Conservation (phyloP, 2,113 vertebrate genomes). For the Pelvicachromis taeniatus region DNA sequence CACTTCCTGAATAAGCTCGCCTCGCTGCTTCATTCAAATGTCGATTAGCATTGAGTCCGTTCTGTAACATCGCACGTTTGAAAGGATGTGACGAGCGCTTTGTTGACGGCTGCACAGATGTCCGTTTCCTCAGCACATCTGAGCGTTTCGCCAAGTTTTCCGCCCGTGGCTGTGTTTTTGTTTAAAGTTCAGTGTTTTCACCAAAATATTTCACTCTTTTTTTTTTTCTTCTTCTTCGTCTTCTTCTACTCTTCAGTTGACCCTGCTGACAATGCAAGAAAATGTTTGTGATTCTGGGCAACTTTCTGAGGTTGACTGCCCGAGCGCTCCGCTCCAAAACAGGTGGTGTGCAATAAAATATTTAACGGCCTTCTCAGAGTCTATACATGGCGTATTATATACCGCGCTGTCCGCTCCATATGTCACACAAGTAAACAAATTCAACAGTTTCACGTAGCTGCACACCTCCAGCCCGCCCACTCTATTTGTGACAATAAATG, state of each 20-base stretch:
- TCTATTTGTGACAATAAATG: background rate
- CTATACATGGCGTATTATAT: background rate
- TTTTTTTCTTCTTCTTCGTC: background rate
- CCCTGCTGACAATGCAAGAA: slow-evolving; percentile 31
- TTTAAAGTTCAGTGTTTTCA: background rate
- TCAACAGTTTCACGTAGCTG: background rate
- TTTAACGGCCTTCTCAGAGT: slow-evolving; percentile 36
- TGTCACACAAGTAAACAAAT: slow-evolving; percentile 22
- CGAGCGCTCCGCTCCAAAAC: slow-evolving; percentile 6
- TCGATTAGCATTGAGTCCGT: slow-evolving; percentile 59
- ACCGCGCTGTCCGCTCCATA: slow-evolving; percentile 14
- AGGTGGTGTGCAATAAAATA: slow-evolving; percentile 57
- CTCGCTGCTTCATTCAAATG: slow-evolving; percentile 54
- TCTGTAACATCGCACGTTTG: slow-evolving; percentile 27
- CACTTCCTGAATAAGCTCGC: slow-evolving; percentile 46
- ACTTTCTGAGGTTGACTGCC: slow-evolving; percentile 21
- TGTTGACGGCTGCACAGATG: slow-evolving; percentile 42
- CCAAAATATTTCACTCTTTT: background rate
- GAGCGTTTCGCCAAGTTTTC: background rate
- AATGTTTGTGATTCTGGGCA: slow-evolving; percentile 2
- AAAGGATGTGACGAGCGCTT: slow-evolving; percentile 45
- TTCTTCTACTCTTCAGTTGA: background rate
- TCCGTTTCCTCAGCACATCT: background rate
- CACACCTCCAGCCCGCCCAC: background rate
- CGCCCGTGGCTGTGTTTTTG: background rate